Conservation (phyloP, 2,888 invertebrate species). For the Leptothorax acervorum region DNA sequence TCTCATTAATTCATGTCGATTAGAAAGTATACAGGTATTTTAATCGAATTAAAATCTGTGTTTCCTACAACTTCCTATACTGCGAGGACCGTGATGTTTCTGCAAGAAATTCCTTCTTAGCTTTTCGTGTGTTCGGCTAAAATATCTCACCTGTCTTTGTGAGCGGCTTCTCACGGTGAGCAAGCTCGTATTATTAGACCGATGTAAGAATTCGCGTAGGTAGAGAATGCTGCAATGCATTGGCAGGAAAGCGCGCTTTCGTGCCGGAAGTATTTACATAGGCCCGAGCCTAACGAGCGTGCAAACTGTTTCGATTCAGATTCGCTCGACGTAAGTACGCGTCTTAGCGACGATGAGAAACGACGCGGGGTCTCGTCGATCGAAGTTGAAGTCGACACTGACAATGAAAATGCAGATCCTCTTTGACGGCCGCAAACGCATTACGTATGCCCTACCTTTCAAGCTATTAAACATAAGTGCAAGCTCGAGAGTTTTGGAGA, state of each 20-base stretch:
- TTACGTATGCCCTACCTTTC: conserved; percentile 3
- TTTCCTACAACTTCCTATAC: neutral
- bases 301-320: conserved; percentile 64
- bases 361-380: neutral
- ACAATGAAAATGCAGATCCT: conserved; percentile 26
- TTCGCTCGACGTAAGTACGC: conserved; percentile 4
- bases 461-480: neutral
- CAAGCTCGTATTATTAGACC: conserved; percentile 1
- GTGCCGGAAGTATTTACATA: conserved; percentile 73
- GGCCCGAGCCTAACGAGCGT: conserved; percentile 67
- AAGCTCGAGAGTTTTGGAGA: conserved; percentile 24
- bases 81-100: neutral
- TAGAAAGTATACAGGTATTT: neutral
- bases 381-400: conserved; percentile 5
- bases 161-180: neutral
- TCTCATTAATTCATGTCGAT: neutral
- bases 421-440: conserved; percentile 25
- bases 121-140: conserved; percentile 3
- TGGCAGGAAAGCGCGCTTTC: conserved; percentile 59
- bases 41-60: neutral
- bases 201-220: conserved; percentile 24
- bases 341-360: conserved; percentile 27
- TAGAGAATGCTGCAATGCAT: neutral
- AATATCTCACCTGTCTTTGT: neutral
- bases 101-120: neutral